Conservation (phyloP, 2,888 invertebrate genomes). For the Rhingia rostrata region DNA sequence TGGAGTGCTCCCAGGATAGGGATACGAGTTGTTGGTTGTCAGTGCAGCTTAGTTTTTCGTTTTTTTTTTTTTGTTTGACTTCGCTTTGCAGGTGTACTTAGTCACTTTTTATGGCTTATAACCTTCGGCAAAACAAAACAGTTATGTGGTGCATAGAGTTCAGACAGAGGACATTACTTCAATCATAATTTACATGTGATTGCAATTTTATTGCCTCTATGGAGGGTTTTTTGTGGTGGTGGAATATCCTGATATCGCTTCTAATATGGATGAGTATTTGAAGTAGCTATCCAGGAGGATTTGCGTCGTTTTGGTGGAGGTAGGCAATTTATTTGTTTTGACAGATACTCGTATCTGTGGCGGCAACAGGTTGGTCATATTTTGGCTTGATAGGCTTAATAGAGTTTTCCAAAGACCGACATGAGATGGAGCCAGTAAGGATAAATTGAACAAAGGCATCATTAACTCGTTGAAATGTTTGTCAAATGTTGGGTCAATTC, state of each 20-base stretch:
- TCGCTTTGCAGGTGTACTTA: slow-evolving; percentile 70
- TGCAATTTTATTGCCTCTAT: slow-evolving; percentile 68
- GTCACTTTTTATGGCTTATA: slow-evolving; percentile 71
- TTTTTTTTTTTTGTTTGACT: slow-evolving; percentile 15
- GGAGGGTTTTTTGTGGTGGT: slow-evolving; percentile 21
- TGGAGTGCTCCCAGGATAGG: slow-evolving; percentile 67
- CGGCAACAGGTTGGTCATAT: slow-evolving; percentile 17
- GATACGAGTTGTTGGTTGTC: slow-evolving; percentile 45
- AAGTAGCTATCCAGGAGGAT: slow-evolving; percentile 36
- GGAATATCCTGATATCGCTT: slow-evolving; percentile 28
- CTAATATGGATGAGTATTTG: slow-evolving; percentile 42
- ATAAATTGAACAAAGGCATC: too few relatives aligned
- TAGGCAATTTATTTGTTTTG: slow-evolving; percentile 51
- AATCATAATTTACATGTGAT: slow-evolving; percentile 73
- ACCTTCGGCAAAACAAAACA: slow-evolving; percentile 7
- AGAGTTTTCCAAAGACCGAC: too few relatives aligned
- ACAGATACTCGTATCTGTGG: slow-evolving; percentile 7
- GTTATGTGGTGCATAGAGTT: not conserved
- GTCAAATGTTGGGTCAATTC: too few relatives aligned
- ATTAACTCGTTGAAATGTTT: too few relatives aligned
- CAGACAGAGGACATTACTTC: slow-evolving; percentile 70
- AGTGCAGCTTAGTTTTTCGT: slow-evolving; percentile 61
- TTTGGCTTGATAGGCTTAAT: not conserved
- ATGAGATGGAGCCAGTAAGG: too few relatives aligned
- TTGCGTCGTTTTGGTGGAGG: not conserved